Evolutionary conservation across 2,797 vertebrate species (phyloP).

Genomic region (Thalassophryne amazonica): DNA sequence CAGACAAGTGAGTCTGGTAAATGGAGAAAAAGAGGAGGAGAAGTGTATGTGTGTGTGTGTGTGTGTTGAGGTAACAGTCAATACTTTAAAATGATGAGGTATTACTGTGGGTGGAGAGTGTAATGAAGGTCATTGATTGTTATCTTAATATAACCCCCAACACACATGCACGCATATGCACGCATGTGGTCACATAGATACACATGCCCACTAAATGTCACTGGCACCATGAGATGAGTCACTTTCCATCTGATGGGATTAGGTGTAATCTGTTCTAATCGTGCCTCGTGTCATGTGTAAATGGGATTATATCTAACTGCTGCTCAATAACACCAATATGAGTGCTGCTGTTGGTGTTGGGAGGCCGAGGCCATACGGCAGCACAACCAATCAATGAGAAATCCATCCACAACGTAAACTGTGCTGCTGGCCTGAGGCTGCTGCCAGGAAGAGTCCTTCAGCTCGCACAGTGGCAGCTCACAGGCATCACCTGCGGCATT

Average conservation of each 20-base stretch:
- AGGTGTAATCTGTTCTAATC: slow-evolving; percentile 75
- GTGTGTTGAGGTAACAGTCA: slow-evolving; percentile 41
- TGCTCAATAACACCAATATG: slow-evolving; percentile 73
- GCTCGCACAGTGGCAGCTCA: slow-evolving; percentile 54
- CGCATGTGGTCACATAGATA: slow-evolving; percentile 15
- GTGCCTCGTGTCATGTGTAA: slow-evolving; percentile 69
- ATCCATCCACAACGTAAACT: slow-evolving; percentile 79
- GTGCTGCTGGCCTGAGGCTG: slow-evolving; percentile 70
- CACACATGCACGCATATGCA: slow-evolving; percentile 9
- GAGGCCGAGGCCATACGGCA: slow-evolving; percentile 71
- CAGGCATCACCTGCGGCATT: slow-evolving; percentile 55
- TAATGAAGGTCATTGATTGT: slow-evolving; percentile 67
- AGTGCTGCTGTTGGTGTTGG: slow-evolving; percentile 61
- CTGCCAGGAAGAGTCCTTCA: slow-evolving; percentile 74
- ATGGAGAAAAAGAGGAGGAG: slow-evolving; percentile 59
- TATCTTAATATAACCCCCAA: slow-evolving; percentile 43
- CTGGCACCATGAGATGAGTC: slow-evolving; percentile 45
- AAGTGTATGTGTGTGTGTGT: slow-evolving; percentile 33
- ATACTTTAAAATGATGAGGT: slow-evolving; percentile 60
- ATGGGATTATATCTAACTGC: slow-evolving; percentile 79
- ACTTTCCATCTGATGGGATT: slow-evolving; percentile 71
- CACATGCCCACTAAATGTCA: slow-evolving; percentile 43
- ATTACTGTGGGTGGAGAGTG: slow-evolving; percentile 51
- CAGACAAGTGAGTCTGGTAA: slow-evolving; percentile 58
- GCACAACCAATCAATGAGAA: slow-evolving; percentile 79